Evolutionary conservation across 2,113 vertebrate genomes (phyloP).

Genomic region (Onychostruthus taczanowskii): DNA sequence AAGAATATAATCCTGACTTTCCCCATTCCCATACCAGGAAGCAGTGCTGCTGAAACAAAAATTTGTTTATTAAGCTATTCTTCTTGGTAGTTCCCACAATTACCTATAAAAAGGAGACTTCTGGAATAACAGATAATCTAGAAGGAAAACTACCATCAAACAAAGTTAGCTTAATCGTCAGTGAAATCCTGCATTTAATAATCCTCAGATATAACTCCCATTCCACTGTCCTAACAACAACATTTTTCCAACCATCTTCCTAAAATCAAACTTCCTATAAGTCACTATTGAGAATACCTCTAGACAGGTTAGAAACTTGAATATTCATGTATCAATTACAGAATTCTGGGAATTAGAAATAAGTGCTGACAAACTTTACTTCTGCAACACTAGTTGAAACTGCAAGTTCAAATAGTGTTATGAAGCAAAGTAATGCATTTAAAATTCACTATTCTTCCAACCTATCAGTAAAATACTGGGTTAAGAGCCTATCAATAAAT

Average conservation of each 20-base stretch:
- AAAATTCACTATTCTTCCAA: neutral
- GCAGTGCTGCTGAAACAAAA: neutral
- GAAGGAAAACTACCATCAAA: neutral
- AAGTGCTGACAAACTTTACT: neutral
- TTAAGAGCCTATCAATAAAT: neutral
- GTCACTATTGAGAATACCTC: neutral
- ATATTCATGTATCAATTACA: neutral
- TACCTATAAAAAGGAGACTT: neutral
- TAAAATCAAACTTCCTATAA: neutral
- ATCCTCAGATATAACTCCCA: neutral
- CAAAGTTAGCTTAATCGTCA: neutral
- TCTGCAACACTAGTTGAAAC: neutral
- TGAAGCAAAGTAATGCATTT: neutral
- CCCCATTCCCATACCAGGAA: neutral
- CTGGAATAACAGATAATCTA: neutral
- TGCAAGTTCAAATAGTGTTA: neutral
- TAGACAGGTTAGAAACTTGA: neutral
- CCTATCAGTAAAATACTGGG: neutral
- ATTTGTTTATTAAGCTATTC: neutral
- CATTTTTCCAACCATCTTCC: neutral
- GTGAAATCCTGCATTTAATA: neutral
- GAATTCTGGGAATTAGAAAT: neutral
- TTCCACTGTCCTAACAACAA: neutral
- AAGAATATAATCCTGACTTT: neutral
- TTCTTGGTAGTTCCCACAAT: neutral